Evolutionary conservation across 2,888 invertebrate genomes (phyloP).

Genomic region (Phyllotreta cruciferae): DNA sequence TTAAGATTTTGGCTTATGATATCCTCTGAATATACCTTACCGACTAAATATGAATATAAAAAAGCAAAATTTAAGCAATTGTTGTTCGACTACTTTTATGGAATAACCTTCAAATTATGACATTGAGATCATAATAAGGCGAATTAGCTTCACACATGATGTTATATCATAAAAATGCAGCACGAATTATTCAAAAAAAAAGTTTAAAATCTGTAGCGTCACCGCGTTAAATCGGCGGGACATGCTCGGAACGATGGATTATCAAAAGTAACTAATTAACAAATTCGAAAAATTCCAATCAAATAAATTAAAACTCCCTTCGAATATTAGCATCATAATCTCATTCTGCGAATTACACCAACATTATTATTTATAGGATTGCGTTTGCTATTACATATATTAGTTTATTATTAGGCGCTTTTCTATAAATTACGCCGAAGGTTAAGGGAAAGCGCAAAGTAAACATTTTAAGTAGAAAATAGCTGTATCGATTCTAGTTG

Average conservation of each 20-base stretch:
- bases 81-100: slow-evolving; percentile 15
- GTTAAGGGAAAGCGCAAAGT: slow-evolving; percentile 13
- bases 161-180: slow-evolving; percentile 17
- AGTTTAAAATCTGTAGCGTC: neutral
- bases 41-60: slow-evolving; percentile 6
- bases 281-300: no score
- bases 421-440: slow-evolving; percentile 15
- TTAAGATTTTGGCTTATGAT: neutral
- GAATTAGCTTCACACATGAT: slow-evolving; percentile 14
- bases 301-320: no score
- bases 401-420: slow-evolving; percentile 11
- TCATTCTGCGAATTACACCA: neutral
- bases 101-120: slow-evolving; percentile 17
- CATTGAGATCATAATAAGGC: slow-evolving; percentile 14
- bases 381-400: slow-evolving; percentile 1
- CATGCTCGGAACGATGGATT: neutral
- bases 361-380: slow-evolving; percentile 10
- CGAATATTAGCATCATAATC: no score
- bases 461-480: neutral
- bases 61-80: slow-evolving; percentile 18
- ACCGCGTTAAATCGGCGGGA: neutral
- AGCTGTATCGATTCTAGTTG: neutral
- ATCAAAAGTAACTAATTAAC: neutral
- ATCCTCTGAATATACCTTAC: neutral
- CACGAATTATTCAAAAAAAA: slow-evolving; percentile 3